A percentile compares a stretch with the other conserved stretches of the same genome.
These are phyloP conservation scores for Urechis unicinctus DNA, from an alignment of 2,888 invertebrate species.

Conservation along the genomic window DNA sequence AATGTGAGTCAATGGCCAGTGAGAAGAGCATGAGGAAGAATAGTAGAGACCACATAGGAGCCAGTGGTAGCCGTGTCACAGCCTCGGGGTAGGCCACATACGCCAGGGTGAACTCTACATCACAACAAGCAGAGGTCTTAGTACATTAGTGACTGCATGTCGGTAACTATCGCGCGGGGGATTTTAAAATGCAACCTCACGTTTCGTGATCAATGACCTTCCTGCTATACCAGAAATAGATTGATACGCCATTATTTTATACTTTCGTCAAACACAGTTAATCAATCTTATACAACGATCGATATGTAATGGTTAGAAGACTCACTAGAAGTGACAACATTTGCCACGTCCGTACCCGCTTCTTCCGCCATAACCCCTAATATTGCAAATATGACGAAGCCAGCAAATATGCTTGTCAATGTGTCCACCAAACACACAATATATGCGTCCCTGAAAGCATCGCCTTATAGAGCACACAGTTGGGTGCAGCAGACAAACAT, in stretches of 20 bases:
- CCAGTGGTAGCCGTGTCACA: conserved; percentile 11
- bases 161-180: no score
- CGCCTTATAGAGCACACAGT: not conserved
- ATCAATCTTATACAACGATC: no score
- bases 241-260: no score
- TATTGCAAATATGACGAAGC: conserved; percentile 46
- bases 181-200: no score
- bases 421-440: conserved; percentile 40
- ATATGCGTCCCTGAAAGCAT: conserved; percentile 37
- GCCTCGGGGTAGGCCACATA: conserved; percentile 17
- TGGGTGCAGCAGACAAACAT: not conserved
- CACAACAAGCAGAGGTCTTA: not conserved
- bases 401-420: conserved; percentile 38
- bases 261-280: no score
- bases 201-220: no score
- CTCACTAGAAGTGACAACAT: conserved; percentile 12
- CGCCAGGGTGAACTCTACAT: conserved; percentile 15
- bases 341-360: conserved; percentile 5
- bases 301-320: not conserved
- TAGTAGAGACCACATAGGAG: conserved; percentile 15
- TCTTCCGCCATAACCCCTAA: conserved; percentile 45
- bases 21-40: conserved; percentile 18
- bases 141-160: no score
- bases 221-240: no score
- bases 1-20: conserved; percentile 18